Evolutionary conservation across 2,888 invertebrate species (phyloP).

Genomic region (Cataglyphis cursor): DNA sequence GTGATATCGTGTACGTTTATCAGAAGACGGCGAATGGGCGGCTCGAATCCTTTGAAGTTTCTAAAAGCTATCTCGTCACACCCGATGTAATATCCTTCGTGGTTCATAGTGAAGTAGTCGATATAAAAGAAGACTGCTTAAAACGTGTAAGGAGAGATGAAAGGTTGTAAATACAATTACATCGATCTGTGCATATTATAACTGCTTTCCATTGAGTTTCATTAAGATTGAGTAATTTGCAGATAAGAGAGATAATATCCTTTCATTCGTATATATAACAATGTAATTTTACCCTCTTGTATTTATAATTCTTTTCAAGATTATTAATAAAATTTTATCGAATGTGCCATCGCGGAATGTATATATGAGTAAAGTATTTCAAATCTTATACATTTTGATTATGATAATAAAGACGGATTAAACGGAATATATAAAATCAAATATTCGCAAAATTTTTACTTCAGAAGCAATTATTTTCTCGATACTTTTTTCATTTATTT

Average conservation of each 20-base stretch:
- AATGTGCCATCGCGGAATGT: not conserved
- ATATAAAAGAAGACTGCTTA: conserved; percentile 53
- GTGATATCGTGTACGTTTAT: conserved; percentile 45
- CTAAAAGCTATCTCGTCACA: conserved; percentile 78
- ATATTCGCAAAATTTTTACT: not conserved
- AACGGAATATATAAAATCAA: not conserved
- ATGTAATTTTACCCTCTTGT: not conserved
- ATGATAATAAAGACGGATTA: conserved; percentile 15
- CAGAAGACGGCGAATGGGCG: conserved; percentile 60
- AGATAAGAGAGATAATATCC: not conserved
- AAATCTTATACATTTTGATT: not conserved
- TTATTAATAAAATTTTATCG: not conserved
- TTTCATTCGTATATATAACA: not conserved
- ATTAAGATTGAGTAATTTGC: conserved; percentile 4
- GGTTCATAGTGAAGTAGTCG: conserved; percentile 15
- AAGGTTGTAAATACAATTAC: not conserved
- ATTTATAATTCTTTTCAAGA: not conserved
- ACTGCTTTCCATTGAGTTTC: not conserved
- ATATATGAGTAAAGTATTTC: not conserved
- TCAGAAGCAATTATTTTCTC: not conserved
- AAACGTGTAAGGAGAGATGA: not conserved
- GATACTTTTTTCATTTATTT: not conserved
- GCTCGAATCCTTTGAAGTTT: conserved; percentile 81
- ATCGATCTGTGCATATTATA: not conserved
- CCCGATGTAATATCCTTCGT: conserved; percentile 53